phyloP scores from a whole-genome alignment of 2,888 invertebrate species.

The Ochropleura plecta region DNA sequence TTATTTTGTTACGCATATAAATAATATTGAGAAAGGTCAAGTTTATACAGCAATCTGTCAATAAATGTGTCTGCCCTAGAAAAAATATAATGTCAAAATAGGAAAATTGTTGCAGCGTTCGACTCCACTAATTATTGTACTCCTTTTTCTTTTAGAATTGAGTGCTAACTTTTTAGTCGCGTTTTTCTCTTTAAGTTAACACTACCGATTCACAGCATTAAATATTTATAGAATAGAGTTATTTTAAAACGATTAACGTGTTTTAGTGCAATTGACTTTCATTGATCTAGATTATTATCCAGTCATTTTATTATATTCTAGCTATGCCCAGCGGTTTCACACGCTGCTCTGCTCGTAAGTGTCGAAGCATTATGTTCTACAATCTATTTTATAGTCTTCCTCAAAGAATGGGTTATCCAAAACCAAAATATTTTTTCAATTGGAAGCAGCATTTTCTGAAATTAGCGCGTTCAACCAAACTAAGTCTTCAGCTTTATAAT shows the following conservation, averaged over 20 bases:
- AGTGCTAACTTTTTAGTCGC: constrained; percentile 61
- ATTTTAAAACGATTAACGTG: constrained; percentile 22
- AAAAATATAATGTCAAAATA: not conserved
- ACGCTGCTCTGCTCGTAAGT: too few species aligned
- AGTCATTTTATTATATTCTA: not conserved
- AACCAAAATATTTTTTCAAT: too few species aligned
- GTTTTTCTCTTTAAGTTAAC: constrained; percentile 66
- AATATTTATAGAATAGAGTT: constrained; percentile 58
- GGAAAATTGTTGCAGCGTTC: not conserved
- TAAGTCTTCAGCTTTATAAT: too few species aligned
- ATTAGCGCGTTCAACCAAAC: too few species aligned
- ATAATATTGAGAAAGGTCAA: constrained; percentile 12
- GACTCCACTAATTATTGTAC: constrained; percentile 51
- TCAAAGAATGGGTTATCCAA: too few species aligned
- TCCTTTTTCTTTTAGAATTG: constrained; percentile 55
- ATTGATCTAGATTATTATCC: not conserved
- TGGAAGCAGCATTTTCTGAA: too few species aligned
- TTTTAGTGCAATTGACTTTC: not conserved
- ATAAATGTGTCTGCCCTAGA: not conserved
- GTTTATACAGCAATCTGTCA: not conserved
- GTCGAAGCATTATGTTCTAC: too few species aligned
- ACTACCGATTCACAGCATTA: constrained; percentile 64
- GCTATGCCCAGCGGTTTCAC: too few species aligned
- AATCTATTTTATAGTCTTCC: too few species aligned
- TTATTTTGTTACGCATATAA: constrained; percentile 7